Evolutionary conservation across 1,140 invertebrate genomes (phyloP).

Genomic region (Drosophila nannoptera): DNA sequence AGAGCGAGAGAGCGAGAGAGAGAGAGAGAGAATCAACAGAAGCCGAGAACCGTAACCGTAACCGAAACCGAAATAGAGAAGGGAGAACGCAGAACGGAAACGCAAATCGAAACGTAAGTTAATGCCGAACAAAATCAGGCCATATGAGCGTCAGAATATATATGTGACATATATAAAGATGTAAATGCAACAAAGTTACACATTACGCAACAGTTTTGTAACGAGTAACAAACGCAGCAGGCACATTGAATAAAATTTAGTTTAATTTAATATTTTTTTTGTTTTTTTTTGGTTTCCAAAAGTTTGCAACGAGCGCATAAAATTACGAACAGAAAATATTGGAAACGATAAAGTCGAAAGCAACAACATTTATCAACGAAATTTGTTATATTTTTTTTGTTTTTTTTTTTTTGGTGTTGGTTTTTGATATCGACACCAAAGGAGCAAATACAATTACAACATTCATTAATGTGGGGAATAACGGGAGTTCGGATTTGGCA

Average conservation of each 20-base stretch:
- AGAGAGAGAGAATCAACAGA: too few species aligned
- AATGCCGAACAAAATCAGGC: conserved; percentile 44
- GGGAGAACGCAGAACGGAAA: conserved; percentile 1
- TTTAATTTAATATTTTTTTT: conserved; percentile 32
- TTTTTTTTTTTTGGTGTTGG: conserved; percentile 52
- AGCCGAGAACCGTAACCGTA: conserved; percentile 7
- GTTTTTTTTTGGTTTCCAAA: conserved; percentile 30
- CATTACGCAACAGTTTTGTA: conserved; percentile 69
- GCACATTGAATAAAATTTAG: conserved; percentile 64
- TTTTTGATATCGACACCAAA: conserved; percentile 65
- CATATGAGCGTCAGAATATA: conserved; percentile 53
- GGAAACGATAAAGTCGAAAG: conserved; percentile 33
- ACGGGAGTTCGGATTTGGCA: conserved; percentile 39
- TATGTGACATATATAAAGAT: conserved; percentile 62
- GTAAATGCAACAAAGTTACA: conserved; percentile 74
- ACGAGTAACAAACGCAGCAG: conserved; percentile 75
- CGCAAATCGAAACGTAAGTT: conserved; percentile 39
- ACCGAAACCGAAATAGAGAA: conserved; percentile 7
- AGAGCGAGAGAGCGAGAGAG: too few species aligned
- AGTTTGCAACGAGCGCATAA: conserved; percentile 71
- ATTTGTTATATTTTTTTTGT: conserved; percentile 44
- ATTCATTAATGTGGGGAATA: conserved; percentile 67
- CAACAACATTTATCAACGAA: conserved; percentile 75
- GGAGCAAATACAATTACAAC: conserved; percentile 74
- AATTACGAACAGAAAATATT: conserved; percentile 54